Conservation (phyloP, 2,888 invertebrate species). For the Bugulina stolonifera region DNA sequence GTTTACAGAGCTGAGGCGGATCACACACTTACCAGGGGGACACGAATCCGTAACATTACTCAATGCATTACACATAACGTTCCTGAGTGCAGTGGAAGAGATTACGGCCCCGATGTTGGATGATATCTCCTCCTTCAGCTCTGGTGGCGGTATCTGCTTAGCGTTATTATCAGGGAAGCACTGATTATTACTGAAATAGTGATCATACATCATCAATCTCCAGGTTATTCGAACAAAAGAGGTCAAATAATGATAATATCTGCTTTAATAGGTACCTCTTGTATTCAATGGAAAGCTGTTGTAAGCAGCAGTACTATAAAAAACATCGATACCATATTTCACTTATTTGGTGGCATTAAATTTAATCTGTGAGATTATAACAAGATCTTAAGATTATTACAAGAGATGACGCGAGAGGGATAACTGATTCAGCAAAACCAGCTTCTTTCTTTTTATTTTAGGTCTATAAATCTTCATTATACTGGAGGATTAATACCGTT, state of each 20-base stretch:
- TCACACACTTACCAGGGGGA: conserved; percentile 1
- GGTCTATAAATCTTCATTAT: too few relatives aligned
- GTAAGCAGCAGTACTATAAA: too few relatives aligned
- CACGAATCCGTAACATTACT: background rate
- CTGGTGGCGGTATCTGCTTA: background rate
- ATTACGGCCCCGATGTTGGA: background rate
- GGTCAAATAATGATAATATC: background rate
- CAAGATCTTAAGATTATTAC: too few relatives aligned
- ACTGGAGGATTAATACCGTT: too few relatives aligned
- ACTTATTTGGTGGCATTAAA: too few relatives aligned
- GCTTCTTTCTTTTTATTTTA: too few relatives aligned
- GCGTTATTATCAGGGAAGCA: background rate
- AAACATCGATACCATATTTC: too few relatives aligned
- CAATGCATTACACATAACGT: background rate
- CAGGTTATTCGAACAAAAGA: background rate
- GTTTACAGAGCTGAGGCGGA: too few relatives aligned
- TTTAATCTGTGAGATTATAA: too few relatives aligned
- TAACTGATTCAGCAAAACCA: too few relatives aligned
- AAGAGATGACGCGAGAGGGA: too few relatives aligned
- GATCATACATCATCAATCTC: background rate
- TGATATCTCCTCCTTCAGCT: background rate
- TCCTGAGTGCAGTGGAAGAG: background rate
- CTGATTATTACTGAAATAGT: background rate
- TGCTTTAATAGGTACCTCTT: background rate
- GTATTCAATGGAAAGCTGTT: too few relatives aligned